Evolutionary conservation across 1,140 invertebrate genomes (phyloP).

Genomic region (Meloidogyne exigua): DNA sequence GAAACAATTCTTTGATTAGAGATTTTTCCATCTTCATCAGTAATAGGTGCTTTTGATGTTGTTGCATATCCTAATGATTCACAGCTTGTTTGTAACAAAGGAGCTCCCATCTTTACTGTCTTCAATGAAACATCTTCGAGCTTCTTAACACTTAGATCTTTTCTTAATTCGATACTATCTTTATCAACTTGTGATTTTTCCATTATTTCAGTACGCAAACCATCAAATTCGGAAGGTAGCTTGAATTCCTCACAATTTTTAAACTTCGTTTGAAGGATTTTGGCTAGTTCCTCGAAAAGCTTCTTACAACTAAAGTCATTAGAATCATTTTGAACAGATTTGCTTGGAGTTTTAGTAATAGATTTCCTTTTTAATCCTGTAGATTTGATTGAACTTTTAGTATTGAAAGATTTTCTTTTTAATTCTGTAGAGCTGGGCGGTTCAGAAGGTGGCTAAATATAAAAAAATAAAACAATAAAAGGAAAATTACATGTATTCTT

Average conservation of each 20-base stretch:
- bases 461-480: not conserved
- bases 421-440: not conserved
- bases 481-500: not conserved
- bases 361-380: not conserved
- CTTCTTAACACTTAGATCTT: no score
- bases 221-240: not conserved
- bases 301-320: not conserved
- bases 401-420: not conserved
- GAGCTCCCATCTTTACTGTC: not conserved
- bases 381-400: not conserved
- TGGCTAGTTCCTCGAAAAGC: not conserved
- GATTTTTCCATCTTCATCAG: not conserved
- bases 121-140: not conserved
- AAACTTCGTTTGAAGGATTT: not conserved
- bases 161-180: no score
- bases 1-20: not conserved
- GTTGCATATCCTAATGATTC: not conserved
- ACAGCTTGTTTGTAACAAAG: not conserved
- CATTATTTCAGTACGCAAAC: not conserved
- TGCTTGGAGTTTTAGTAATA: not conserved
- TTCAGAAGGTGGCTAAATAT: slow-evolving; percentile 1
- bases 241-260: not conserved
- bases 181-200: not conserved
- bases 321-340: not conserved
- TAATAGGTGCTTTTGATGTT: not conserved